Evolutionary conservation across 2,888 invertebrate species (phyloP).

Genomic region (Selenia dentaria): DNA sequence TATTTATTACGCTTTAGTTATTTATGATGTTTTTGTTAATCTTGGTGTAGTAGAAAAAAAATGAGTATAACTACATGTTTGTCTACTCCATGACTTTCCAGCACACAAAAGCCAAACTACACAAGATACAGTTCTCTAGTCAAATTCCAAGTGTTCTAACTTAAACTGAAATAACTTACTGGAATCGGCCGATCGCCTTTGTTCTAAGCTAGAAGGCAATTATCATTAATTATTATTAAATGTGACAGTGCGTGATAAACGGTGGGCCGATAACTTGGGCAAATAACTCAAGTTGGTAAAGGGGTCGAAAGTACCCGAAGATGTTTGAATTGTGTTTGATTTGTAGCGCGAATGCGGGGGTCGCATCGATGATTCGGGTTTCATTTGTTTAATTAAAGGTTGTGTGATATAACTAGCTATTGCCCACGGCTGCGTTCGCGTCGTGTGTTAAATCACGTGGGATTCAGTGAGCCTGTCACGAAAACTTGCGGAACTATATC

Average conservation of each 20-base stretch:
- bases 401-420: too few species aligned
- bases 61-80: neutral
- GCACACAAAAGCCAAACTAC: slow-evolving; percentile 59
- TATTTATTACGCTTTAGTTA: too few species aligned
- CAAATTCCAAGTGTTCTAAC: slow-evolving; percentile 78
- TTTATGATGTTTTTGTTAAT: too few species aligned
- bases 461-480: too few species aligned
- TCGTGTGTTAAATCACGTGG: too few species aligned
- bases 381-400: slow-evolving; percentile 10
- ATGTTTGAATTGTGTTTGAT: slow-evolving; percentile 48
- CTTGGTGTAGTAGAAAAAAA: too few species aligned
- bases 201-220: slow-evolving; percentile 81
- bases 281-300: slow-evolving; percentile 70
- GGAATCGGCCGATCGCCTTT: slow-evolving; percentile 82
- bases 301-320: slow-evolving; percentile 47
- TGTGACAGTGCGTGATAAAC: slow-evolving; percentile 80
- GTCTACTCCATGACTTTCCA: slow-evolving; percentile 39
- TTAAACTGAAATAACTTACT: slow-evolving; percentile 83
- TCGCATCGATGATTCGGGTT: slow-evolving; percentile 33
- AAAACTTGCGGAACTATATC: too few species aligned
- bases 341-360: slow-evolving; percentile 48
- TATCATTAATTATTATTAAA: slow-evolving; percentile 85
- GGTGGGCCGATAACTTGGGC: slow-evolving; percentile 78
- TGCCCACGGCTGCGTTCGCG: too few species aligned
- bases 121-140: slow-evolving; percentile 80